phyloP scores from a whole-genome alignment of 2,888 invertebrate species.

The Phalangium opilio region DNA sequence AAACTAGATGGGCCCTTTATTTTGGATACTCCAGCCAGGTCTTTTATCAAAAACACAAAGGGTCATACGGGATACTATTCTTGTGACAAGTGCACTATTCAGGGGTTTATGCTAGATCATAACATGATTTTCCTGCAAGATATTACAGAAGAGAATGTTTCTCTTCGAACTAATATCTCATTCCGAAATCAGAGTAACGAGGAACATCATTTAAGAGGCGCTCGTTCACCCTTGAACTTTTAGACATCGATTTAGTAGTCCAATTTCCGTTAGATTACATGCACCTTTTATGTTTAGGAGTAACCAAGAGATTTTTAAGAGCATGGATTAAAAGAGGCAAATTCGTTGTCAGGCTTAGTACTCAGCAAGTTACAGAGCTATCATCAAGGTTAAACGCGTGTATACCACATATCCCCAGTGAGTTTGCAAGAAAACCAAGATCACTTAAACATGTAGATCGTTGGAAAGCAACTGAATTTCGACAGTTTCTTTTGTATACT shows the following conservation, averaged over 20 bases:
- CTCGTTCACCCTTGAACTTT: constrained; percentile 6
- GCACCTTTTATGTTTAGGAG: constrained; percentile 26
- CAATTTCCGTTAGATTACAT: constrained; percentile 26
- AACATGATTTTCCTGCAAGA: too few species aligned
- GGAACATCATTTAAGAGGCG: constrained; percentile 16
- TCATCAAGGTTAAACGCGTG: too few species aligned
- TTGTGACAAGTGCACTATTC: constrained; percentile 23
- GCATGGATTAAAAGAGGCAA: constrained; percentile 11
- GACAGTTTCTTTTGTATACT: neutral
- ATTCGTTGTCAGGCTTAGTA: too few species aligned
- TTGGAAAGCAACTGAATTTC: constrained; percentile 3
- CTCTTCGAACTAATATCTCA: constrained; percentile 13
- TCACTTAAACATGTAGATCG: neutral
- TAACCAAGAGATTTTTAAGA: constrained; percentile 17
- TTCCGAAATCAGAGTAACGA: constrained; percentile 16
- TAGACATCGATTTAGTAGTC: constrained; percentile 19
- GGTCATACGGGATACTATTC: constrained; percentile 24
- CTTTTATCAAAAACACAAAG: constrained; percentile 23
- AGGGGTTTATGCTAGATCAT: too few species aligned
- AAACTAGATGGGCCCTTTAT: constrained; percentile 12
- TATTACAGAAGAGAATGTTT: neutral
- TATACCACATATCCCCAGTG: neutral
- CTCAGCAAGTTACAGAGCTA: too few species aligned
- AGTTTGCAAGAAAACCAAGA: constrained; percentile 1
- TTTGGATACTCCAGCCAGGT: constrained; percentile 25